Percentiles rank a stretch among this genome's conserved stretches.
These are phyloP conservation scores for Xyrauchen texanus DNA, from an alignment of 2,113 vertebrate species.

Conservation along the genomic window DNA sequence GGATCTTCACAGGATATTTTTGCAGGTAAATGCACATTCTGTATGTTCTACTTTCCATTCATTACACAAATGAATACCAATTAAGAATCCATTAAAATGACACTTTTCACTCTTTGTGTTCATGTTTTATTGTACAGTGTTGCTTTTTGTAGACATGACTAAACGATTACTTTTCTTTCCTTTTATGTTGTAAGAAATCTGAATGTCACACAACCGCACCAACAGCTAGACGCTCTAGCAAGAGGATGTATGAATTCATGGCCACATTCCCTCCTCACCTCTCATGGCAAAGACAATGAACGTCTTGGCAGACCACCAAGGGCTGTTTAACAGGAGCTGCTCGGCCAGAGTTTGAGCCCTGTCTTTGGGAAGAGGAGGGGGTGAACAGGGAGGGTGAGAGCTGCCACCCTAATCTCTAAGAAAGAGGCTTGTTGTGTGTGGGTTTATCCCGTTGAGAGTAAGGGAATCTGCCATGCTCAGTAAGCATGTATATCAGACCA, in stretches of 20 bases:
- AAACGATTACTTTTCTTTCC: background rate
- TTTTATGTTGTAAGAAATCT: background rate
- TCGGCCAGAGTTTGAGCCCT: background rate
- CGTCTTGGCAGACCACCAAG: background rate
- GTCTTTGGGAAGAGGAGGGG: conserved; percentile 22
- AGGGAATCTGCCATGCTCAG: conserved; percentile 74
- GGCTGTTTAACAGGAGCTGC: no score
- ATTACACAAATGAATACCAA: no score
- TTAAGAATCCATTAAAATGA: no score
- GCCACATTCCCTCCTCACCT: conserved; percentile 61
- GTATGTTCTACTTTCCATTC: no score
- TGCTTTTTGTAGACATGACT: background rate
- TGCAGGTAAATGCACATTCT: no score
- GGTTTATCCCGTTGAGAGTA: conserved; percentile 68
- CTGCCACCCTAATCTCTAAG: conserved; percentile 58
- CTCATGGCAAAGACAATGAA: conserved; percentile 68
- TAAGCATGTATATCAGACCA: conserved; percentile 78
- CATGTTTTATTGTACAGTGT: no score
- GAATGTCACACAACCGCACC: background rate
- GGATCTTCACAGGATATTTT: no score
- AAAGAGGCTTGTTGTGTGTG: conserved; percentile 56
- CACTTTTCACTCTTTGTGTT: no score
- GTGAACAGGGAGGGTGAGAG: conserved; percentile 40
- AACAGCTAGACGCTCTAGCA: background rate
- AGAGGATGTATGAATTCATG: background rate